Percentiles rank a stretch among this genome's conserved stretches.
Evolutionary conservation across 2,888 invertebrate species (phyloP).

Genomic region (Clusia tigrina): DNA sequence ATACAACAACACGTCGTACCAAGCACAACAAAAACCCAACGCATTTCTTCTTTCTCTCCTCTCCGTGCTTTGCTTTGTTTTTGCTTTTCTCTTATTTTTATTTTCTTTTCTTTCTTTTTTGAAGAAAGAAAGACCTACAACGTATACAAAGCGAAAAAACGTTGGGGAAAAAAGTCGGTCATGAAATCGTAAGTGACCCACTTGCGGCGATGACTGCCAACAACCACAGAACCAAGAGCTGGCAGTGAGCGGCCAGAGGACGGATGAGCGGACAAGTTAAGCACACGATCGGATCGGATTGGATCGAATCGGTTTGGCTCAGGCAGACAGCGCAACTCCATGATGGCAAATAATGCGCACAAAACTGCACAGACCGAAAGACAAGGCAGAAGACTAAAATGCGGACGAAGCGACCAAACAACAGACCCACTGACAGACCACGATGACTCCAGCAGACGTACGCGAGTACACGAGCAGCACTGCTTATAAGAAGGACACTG

Average conservation of each 20-base stretch:
- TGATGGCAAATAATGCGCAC: neutral
- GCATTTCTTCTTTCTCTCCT: neutral
- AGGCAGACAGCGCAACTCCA: slow-evolving; percentile 24
- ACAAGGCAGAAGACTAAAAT: neutral
- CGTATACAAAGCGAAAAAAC: slow-evolving; percentile 6
- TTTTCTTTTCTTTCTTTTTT: slow-evolving; percentile 1
- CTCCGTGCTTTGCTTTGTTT: too few relatives aligned
- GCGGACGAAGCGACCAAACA: too few relatives aligned
- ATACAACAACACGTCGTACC: neutral
- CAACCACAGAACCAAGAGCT: neutral
- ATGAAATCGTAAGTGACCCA: slow-evolving; percentile 65
- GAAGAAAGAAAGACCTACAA: neutral
- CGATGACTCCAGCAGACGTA: too few relatives aligned
- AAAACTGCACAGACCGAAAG: neutral
- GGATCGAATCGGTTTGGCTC: too few relatives aligned
- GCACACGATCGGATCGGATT: too few relatives aligned
- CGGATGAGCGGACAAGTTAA: slow-evolving; percentile 32
- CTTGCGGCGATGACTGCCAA: slow-evolving; percentile 42
- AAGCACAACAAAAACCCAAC: slow-evolving; percentile 8
- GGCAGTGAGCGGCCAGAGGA: neutral
- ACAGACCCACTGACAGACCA: too few relatives aligned
- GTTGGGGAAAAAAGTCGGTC: slow-evolving; percentile 56
- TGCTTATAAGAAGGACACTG: slow-evolving; percentile 48
- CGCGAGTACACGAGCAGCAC: slow-evolving; percentile 12
- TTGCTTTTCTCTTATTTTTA: neutral